Conservation (phyloP, 1,140 invertebrate species). For the Drosophila pectinifera region DNA sequence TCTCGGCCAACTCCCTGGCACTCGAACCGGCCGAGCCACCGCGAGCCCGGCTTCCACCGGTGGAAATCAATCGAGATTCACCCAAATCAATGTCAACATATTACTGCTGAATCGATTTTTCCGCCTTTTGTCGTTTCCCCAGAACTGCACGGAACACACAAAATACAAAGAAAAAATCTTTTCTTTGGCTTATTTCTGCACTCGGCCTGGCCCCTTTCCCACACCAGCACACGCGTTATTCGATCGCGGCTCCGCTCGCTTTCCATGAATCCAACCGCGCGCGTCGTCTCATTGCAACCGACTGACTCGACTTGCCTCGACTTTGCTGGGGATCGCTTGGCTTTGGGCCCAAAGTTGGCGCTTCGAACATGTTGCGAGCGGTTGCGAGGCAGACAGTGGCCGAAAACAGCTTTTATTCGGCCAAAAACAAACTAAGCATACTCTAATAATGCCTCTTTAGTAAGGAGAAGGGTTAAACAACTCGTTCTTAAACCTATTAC, state of each 20-base stretch:
- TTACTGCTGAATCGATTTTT: constrained; percentile 60
- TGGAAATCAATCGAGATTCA: constrained; percentile 58
- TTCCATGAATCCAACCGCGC: constrained; percentile 71
- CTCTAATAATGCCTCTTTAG: no score
- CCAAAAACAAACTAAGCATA: no score
- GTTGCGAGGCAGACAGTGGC: constrained; percentile 13
- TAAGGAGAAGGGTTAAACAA: no score
- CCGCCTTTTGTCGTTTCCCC: constrained; percentile 51
- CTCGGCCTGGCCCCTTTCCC: constrained; percentile 60
- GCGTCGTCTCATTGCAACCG: constrained; percentile 43
- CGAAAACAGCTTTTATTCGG: neutral
- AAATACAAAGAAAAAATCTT: constrained; percentile 38
- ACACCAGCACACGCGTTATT: constrained; percentile 40
- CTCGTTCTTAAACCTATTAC: no score
- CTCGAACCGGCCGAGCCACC: constrained; percentile 30
- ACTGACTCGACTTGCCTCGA: constrained; percentile 26
- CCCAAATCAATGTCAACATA: constrained; percentile 59
- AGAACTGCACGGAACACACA: constrained; percentile 49
- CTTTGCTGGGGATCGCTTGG: constrained; percentile 5
- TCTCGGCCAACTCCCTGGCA: constrained; percentile 53
- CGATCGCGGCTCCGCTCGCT: constrained; percentile 47
- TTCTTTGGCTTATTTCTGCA: constrained; percentile 40
- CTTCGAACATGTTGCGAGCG: constrained; percentile 54
- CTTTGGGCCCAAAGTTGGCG: constrained; percentile 8
- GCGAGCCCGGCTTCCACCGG: constrained; percentile 22